phyloP scores from a whole-genome alignment of 2,113 vertebrate genomes.

The Tor tambroides region DNA sequence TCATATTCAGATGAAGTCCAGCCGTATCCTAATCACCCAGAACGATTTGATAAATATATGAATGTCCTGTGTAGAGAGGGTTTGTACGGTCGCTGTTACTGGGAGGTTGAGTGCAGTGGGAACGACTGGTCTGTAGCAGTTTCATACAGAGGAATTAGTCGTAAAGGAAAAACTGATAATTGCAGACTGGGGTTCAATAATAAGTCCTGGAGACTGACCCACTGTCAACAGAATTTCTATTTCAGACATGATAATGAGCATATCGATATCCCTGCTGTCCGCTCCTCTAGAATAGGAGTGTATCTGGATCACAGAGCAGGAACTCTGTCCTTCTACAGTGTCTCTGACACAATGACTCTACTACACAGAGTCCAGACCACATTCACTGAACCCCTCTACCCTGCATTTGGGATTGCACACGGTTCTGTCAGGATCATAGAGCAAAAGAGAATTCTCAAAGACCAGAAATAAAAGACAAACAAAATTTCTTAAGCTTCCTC shows the following conservation, averaged over 20 bases:
- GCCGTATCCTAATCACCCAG: conserved; percentile 15
- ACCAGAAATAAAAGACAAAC: too few species aligned
- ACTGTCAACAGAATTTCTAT: conserved; percentile 48
- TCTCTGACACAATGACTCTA: conserved; percentile 33
- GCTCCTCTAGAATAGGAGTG: conserved; percentile 69
- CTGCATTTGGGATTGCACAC: not conserved
- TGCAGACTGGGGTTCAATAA: conserved; percentile 28
- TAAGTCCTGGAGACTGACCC: conserved; percentile 60
- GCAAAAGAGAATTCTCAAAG: too few species aligned
- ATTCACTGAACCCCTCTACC: conserved; percentile 21
- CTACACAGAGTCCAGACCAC: conserved; percentile 8
- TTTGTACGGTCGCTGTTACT: not conserved
- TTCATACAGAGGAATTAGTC: conserved; percentile 22
- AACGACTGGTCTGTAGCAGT: not conserved
- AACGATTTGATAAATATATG: rapidly evolving
- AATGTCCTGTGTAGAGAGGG: conserved; percentile 17
- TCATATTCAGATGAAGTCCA: too few species aligned
- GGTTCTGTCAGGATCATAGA: not conserved
- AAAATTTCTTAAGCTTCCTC: too few species aligned
- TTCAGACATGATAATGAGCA: conserved; percentile 67
- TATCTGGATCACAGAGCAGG: conserved; percentile 38
- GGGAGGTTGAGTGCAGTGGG: conserved; percentile 35
- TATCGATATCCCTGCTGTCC: conserved; percentile 45
- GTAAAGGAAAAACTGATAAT: not conserved
- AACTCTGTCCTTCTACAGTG: conserved; percentile 14